These are phyloP conservation scores for Xenus cinereus DNA, from an alignment of 2,113 vertebrate species.

Conservation along the genomic window DNA sequence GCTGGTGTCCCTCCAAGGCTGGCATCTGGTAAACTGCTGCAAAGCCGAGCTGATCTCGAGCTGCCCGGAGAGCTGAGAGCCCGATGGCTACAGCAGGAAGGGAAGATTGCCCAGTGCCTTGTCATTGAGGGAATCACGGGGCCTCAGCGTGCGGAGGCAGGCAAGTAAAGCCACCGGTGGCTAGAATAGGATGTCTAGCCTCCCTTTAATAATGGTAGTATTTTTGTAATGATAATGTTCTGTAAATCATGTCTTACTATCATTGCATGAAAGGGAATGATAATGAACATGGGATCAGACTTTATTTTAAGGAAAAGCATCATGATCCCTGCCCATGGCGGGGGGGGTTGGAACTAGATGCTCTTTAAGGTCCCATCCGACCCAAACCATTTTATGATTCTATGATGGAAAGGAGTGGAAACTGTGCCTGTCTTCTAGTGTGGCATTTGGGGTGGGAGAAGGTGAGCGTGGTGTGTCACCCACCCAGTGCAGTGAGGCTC, in stretches of 20 bases:
- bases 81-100: not conserved
- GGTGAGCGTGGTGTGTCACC: rapidly evolving
- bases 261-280: constrained; percentile 2
- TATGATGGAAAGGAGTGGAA: not conserved
- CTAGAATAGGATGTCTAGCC: not conserved
- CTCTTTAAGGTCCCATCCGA: not conserved
- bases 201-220: not conserved
- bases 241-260: constrained; percentile 15
- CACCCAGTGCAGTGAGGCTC: rapidly evolving
- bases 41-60: not conserved
- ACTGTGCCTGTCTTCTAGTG: not conserved
- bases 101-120: not conserved
- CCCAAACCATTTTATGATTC: not conserved
- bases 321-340: not conserved
- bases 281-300: not conserved
- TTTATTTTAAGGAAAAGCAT: constrained; percentile 16
- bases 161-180: not conserved
- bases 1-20: rapidly evolving
- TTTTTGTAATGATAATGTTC: not conserved
- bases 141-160: not conserved
- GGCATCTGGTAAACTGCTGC: not conserved
- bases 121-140: not conserved
- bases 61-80: not conserved
- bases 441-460: not conserved
- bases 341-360: not conserved